Percentiles rank a stretch among this genome's conserved stretches.
These are phyloP conservation scores for Megaceryle alcyon DNA, from an alignment of 2,797 vertebrate genomes.

Conservation along the genomic window DNA sequence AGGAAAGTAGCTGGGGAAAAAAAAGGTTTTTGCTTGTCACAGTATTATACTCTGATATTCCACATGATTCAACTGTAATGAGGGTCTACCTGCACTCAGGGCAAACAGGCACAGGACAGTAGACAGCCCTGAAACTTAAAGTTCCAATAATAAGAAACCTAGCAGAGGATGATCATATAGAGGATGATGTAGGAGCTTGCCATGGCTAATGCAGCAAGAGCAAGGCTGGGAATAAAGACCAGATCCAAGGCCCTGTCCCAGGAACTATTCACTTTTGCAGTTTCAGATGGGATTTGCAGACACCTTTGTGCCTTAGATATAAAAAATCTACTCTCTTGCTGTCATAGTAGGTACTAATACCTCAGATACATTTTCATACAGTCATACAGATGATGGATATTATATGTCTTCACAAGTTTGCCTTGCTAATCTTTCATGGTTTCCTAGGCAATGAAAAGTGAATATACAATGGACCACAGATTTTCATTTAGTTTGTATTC, in stretches of 20 bases:
- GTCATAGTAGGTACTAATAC: background rate
- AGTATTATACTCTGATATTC: background rate
- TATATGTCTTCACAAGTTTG: background rate
- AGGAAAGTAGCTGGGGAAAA: background rate
- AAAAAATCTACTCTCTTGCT: background rate
- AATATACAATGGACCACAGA: background rate
- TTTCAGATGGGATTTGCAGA: background rate
- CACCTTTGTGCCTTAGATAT: background rate
- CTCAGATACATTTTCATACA: background rate
- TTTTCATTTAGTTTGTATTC: slow-evolving; percentile 21
- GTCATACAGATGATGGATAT: background rate
- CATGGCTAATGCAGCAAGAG: background rate
- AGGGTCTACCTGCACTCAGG: background rate
- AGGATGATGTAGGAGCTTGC: background rate
- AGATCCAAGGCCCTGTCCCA: background rate
- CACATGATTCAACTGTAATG: background rate
- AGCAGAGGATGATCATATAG: no score
- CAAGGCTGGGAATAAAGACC: background rate
- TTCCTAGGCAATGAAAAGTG: slow-evolving; percentile 54
- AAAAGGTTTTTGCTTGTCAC: background rate
- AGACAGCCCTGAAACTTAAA: background rate
- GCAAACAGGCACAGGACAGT: background rate
- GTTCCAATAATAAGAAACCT: background rate
- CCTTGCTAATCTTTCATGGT: slow-evolving; percentile 30
- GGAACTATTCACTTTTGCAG: background rate